These are phyloP conservation scores for Yponomeuta cagnagella DNA, from an alignment of 2,888 invertebrate genomes.

Conservation along the genomic window DNA sequence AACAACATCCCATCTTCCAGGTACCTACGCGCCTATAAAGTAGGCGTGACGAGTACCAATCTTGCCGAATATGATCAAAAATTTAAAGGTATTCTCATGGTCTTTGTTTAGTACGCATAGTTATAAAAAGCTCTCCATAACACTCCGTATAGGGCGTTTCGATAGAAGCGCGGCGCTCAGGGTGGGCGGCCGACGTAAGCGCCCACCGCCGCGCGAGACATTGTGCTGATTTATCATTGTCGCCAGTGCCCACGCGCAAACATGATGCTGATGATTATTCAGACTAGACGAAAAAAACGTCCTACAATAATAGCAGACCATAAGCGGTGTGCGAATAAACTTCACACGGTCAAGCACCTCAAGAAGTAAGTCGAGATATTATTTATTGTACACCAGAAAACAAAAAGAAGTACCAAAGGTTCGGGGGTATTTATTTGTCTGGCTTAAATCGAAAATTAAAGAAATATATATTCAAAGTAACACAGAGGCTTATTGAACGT, in stretches of 20 bases:
- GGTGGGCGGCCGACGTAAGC: background rate
- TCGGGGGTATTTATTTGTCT: no score
- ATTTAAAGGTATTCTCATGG: no score
- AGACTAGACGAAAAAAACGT: background rate
- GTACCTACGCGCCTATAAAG: no score
- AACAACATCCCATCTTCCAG: no score
- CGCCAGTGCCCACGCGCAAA: constrained; percentile 49
- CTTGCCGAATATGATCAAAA: no score
- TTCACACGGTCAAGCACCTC: background rate
- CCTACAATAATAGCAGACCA: background rate
- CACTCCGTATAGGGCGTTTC: constrained; percentile 4
- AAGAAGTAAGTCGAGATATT: background rate
- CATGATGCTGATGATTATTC: constrained; percentile 13
- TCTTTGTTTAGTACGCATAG: background rate
- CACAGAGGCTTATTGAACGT: no score
- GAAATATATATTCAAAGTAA: no score
- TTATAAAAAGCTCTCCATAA: background rate
- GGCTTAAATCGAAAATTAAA: no score
- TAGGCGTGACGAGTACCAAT: no score
- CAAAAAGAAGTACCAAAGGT: background rate
- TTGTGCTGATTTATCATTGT: constrained; percentile 60
- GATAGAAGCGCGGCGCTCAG: background rate
- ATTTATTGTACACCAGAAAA: no score
- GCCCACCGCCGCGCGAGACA: constrained; percentile 15
- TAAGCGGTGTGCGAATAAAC: background rate